Evolutionary conservation across 2,888 invertebrate genomes (phyloP).

Genomic region (Chaetogeoica ovagalla): DNA sequence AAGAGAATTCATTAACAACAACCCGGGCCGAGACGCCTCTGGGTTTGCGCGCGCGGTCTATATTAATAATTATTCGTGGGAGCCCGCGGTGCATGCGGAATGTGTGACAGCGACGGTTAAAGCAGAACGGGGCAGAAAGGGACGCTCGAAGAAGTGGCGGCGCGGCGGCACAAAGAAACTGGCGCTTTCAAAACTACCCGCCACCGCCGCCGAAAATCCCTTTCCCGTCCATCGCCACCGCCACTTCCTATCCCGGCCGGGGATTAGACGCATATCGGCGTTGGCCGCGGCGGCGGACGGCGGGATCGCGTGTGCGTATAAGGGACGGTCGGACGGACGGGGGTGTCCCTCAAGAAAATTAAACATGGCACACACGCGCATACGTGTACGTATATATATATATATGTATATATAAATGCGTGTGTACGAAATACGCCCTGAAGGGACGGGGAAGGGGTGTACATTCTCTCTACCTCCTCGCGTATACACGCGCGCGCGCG

Average conservation of each 20-base stretch:
- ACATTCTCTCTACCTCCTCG: conserved; percentile 46
- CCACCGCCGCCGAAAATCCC: background rate
- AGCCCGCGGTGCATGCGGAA: conserved; percentile 26
- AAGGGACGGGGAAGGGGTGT: conserved; percentile 39
- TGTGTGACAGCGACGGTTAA: conserved; percentile 33
- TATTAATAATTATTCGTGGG: conserved; percentile 49
- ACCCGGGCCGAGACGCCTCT: conserved; percentile 28
- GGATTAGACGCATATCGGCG: conserved; percentile 47
- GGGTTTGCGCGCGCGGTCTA: conserved; percentile 15
- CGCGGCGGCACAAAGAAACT: conserved; percentile 52
- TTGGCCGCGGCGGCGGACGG: conserved; percentile 1
- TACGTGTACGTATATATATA: background rate
- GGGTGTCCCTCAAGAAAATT: conserved; percentile 53
- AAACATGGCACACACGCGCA: conserved; percentile 51
- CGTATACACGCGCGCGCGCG: background rate
- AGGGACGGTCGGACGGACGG: background rate
- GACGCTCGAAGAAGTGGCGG: conserved; percentile 49
- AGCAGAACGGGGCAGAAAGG: conserved; percentile 30
- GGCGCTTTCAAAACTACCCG: conserved; percentile 20
- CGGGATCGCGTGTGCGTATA: background rate
- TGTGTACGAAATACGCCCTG: conserved; percentile 42
- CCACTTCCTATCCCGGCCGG: conserved; percentile 9
- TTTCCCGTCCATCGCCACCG: background rate
- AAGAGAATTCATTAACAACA: conserved; percentile 52
- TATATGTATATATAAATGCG: too few species aligned